Conservation (phyloP, 2,888 invertebrate species). For the Sepioteuthis lessoniana region DNA sequence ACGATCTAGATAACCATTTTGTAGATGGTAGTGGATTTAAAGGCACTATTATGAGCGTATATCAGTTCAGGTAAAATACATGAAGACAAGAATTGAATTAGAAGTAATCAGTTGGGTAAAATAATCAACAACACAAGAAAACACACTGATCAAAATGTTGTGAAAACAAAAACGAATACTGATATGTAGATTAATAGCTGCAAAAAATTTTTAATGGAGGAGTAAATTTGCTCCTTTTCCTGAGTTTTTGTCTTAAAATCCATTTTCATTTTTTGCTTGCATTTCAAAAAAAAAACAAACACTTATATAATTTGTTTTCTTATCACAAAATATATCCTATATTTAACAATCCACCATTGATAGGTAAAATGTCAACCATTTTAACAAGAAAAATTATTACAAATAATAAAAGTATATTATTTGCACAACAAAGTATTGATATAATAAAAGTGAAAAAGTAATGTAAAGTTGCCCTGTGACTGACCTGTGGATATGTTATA, state of each 20-base stretch:
- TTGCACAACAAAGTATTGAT: not conserved
- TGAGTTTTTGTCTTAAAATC: not conserved
- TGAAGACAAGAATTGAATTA: not conserved
- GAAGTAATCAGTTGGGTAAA: not conserved
- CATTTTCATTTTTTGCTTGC: not conserved
- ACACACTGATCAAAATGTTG: not conserved
- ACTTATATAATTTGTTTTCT: not conserved
- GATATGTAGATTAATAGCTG: not conserved
- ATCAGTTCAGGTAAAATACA: not conserved
- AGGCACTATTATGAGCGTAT: not conserved
- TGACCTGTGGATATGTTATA: slow-evolving; percentile 7
- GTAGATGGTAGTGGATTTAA: not conserved
- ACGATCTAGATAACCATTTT: not conserved
- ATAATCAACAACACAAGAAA: not conserved
- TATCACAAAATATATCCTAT: slow-evolving; percentile 23
- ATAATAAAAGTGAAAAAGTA: not conserved
- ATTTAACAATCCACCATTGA: not conserved
- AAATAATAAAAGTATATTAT: not conserved
- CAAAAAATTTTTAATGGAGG: not conserved
- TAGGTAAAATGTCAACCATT: not conserved
- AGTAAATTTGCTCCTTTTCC: not conserved
- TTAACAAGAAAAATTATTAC: not conserved
- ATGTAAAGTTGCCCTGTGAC: slow-evolving; percentile 33
- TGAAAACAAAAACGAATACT: too few relatives aligned
- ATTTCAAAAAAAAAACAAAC: not conserved